Percentiles rank a stretch among this genome's conserved stretches.
These are phyloP conservation scores for Drosophila ezoana DNA, from an alignment of 2,888 invertebrate species.

Conservation along the genomic window DNA sequence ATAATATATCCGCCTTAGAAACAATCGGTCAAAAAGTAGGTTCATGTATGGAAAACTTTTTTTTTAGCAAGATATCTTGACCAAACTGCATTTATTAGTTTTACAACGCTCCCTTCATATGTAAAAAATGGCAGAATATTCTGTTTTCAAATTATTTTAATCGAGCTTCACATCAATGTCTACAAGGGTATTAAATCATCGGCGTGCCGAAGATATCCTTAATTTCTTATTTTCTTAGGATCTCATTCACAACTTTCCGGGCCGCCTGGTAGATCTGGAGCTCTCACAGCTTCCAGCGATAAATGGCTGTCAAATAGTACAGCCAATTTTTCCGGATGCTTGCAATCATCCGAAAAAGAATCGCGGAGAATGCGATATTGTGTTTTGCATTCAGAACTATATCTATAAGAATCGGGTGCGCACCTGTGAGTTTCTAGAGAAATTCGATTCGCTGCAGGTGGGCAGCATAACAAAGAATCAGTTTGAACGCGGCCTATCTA, in stretches of 20 bases:
- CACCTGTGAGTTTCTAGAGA: slow-evolving; percentile 89
- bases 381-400: slow-evolving; percentile 87
- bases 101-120: too few relatives aligned
- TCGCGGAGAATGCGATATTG: slow-evolving; percentile 74
- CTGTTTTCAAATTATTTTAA: too few relatives aligned
- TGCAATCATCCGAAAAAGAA: slow-evolving; percentile 69
- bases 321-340: slow-evolving; percentile 68
- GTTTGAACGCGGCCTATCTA: slow-evolving; percentile 89
- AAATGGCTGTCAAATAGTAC: slow-evolving; percentile 65
- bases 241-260: slow-evolving; percentile 87
- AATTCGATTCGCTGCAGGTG: slow-evolving; percentile 89
- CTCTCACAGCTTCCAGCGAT: slow-evolving; percentile 87
- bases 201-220: too few relatives aligned
- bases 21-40: too few relatives aligned
- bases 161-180: too few relatives aligned
- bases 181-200: too few relatives aligned
- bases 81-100: not conserved
- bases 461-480: slow-evolving; percentile 90
- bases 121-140: too few relatives aligned
- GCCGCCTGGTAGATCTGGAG: slow-evolving; percentile 88
- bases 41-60: too few relatives aligned
- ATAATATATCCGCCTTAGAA: not conserved
- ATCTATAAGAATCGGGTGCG: slow-evolving; percentile 88
- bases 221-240: slow-evolving; percentile 82
- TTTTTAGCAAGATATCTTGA: not conserved